Evolutionary conservation across 2,113 vertebrate genomes (phyloP).

Genomic region (Lucifuga dentata): DNA sequence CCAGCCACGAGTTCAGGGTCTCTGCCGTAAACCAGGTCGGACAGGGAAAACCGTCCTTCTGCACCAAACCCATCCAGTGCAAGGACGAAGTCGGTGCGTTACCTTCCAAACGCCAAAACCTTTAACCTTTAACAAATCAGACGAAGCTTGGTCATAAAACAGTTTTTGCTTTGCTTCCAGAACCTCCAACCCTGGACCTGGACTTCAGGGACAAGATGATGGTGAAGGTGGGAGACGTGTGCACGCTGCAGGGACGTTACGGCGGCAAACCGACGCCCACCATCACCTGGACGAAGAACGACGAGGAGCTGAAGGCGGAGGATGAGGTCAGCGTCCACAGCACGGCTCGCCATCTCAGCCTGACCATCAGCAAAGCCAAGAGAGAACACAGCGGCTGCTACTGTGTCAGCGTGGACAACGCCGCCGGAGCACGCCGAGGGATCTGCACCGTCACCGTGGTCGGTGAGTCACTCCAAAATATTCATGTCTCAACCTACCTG

Average conservation of each 20-base stretch:
- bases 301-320: slow-evolving; percentile 86
- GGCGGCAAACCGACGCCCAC: slow-evolving; percentile 91
- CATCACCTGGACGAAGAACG: slow-evolving; percentile 92
- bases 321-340: slow-evolving; percentile 87
- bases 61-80: slow-evolving; percentile 97
- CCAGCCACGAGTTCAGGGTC: slow-evolving; percentile 95
- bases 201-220: slow-evolving; percentile 93
- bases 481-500: too few species aligned
- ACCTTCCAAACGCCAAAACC: too few species aligned
- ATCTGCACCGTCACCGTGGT: slow-evolving; percentile 92
- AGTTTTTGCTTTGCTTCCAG: slow-evolving; percentile 68
- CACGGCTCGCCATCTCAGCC: slow-evolving; percentile 85
- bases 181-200: slow-evolving; percentile 92
- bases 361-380: slow-evolving; percentile 88
- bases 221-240: slow-evolving; percentile 92
- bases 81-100: slow-evolving; percentile 94
- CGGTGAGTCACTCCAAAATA: slow-evolving; percentile 82
- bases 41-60: slow-evolving; percentile 94
- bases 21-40: slow-evolving; percentile 95
- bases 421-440: slow-evolving; percentile 89
- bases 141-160: too few species aligned
- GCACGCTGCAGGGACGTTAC: slow-evolving; percentile 89
- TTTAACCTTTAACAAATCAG: too few species aligned
- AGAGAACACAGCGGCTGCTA: slow-evolving; percentile 94
- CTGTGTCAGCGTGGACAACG: slow-evolving; percentile 89